phyloP scores from a whole-genome alignment of 2,888 invertebrate genomes.

The Sepioteuthis lessoniana region DNA sequence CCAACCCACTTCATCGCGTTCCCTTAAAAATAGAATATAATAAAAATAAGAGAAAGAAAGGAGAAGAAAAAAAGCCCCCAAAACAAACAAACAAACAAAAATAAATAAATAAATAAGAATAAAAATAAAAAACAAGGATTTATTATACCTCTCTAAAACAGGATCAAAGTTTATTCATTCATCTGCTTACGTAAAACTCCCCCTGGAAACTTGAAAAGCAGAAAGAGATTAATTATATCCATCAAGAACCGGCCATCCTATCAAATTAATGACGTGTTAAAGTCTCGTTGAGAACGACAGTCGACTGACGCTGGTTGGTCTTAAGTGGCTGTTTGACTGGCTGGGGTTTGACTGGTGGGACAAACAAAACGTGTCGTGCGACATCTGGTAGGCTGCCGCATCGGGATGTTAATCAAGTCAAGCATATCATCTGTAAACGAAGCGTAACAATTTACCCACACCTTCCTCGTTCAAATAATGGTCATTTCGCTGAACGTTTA shows the following conservation, averaged over 20 bases:
- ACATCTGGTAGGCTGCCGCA: not conserved
- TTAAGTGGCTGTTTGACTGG: constrained; percentile 11
- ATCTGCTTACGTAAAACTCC: not conserved
- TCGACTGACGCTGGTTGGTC: not conserved
- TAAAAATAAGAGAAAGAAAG: no score
- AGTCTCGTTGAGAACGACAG: not conserved
- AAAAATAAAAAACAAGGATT: not conserved
- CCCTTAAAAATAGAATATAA: not conserved
- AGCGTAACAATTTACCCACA: not conserved
- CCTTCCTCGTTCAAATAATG: not conserved
- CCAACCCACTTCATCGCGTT: not conserved
- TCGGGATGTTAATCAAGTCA: not conserved
- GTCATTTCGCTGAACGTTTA: not conserved
- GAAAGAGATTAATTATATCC: not conserved
- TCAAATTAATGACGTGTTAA: constrained; percentile 33
- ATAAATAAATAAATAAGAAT: no score
- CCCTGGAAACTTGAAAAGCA: not conserved
- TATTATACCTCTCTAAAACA: not conserved
- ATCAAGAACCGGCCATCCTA: not conserved
- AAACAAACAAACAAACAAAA: not conserved
- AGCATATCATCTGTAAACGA: not conserved
- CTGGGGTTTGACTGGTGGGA: not conserved
- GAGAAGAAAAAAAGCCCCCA: no score
- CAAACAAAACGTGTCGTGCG: not conserved
- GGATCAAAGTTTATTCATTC: not conserved